Percentiles rank a stretch among this genome's conserved stretches.
Evolutionary conservation across 2,113 vertebrate genomes (phyloP).

Genomic region (Ondatra zibethicus): DNA sequence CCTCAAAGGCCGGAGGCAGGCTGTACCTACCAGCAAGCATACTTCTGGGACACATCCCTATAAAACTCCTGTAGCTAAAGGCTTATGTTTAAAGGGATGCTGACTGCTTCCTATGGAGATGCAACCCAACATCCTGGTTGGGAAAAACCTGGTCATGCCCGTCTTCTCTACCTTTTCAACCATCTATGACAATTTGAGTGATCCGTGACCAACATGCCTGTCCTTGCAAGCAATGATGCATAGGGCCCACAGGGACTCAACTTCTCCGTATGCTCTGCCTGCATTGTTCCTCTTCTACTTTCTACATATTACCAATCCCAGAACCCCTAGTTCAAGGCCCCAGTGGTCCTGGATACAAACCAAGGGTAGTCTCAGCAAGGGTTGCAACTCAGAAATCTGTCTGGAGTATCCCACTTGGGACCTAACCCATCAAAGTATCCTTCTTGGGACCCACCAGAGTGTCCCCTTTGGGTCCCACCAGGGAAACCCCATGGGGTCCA

Average conservation of each 20-base stretch:
- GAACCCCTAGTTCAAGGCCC: not conserved
- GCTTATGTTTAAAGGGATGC: not conserved
- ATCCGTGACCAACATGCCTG: not conserved
- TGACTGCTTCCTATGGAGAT: not conserved
- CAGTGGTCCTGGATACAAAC: too few species aligned
- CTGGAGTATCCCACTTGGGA: not conserved
- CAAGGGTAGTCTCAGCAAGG: not conserved
- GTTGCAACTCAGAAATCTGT: not conserved
- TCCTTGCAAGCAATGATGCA: not conserved
- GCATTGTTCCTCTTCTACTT: not conserved
- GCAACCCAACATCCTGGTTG: too few species aligned
- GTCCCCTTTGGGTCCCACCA: not conserved
- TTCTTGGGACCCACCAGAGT: not conserved
- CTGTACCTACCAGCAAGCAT: not conserved
- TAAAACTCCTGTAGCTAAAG: not conserved
- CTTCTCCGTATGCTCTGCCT: not conserved
- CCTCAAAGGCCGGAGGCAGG: not conserved
- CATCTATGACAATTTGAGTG: not conserved
- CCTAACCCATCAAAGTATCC: not conserved
- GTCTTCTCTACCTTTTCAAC: too few species aligned
- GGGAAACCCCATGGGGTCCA: not conserved
- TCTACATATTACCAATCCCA: not conserved
- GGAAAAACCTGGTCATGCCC: not conserved
- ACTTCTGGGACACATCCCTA: not conserved
- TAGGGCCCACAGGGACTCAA: not conserved